These are phyloP conservation scores for Netelia fuscicornis DNA, from an alignment of 2,888 invertebrate species.

Conservation along the genomic window DNA sequence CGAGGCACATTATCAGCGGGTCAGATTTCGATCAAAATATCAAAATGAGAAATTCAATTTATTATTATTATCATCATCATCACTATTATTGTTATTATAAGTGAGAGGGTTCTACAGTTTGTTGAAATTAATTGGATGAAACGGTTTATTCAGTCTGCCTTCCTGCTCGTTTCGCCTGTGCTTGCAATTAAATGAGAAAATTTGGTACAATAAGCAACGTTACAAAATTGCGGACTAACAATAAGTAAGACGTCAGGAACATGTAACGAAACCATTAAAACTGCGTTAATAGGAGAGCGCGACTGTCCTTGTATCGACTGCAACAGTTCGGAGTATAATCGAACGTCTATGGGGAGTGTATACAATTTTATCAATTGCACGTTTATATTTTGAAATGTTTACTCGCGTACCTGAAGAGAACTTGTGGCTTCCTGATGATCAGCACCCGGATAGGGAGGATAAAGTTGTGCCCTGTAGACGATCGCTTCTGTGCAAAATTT, in stretches of 20 bases:
- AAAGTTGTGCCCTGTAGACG: conserved; percentile 95
- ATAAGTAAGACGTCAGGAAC: neutral
- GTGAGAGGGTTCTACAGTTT: no score
- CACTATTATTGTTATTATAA: no score
- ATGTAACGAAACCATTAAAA: neutral
- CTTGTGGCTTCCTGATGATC: conserved; percentile 87
- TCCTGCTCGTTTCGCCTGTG: no score
- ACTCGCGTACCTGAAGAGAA: conserved; percentile 90
- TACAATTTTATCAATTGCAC: conserved; percentile 39
- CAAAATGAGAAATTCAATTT: no score
- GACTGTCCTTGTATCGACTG: neutral
- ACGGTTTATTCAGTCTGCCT: no score
- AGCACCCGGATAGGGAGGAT: conserved; percentile 88
- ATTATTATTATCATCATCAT: no score
- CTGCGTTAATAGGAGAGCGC: conserved; percentile 34
- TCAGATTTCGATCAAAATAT: neutral
- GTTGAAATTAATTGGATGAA: no score
- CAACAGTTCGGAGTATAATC: conserved; percentile 42
- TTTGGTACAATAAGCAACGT: no score
- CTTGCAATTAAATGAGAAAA: no score
- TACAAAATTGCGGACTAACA: neutral
- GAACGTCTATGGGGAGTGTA: conserved; percentile 14
- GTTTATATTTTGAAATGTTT: neutral
- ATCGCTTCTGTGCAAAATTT: conserved; percentile 99
- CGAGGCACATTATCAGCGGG: neutral